phyloP scores from a whole-genome alignment of 2,888 invertebrate genomes.

The Hemistola chrysoprasaria region DNA sequence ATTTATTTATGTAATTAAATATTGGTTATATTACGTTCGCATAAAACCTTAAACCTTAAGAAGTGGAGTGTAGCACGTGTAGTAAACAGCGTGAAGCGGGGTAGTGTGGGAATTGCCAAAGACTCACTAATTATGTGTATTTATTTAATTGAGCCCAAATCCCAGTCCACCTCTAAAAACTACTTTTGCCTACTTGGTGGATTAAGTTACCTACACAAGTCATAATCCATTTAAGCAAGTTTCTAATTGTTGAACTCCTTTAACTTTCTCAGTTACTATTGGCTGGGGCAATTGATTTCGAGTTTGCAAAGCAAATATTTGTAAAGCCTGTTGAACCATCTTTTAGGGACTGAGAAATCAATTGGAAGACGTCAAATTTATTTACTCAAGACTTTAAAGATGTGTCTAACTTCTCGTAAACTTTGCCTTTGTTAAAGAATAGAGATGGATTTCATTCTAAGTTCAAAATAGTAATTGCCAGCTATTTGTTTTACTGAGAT shows the following conservation, averaged over 20 bases:
- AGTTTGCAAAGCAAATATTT: slow-evolving; percentile 33
- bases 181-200: slow-evolving; percentile 1
- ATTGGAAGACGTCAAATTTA: slow-evolving; percentile 28
- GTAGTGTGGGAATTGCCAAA: too few relatives aligned
- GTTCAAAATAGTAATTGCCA: slow-evolving; percentile 1
- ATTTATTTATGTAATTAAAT: too few relatives aligned
- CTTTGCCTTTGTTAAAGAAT: slow-evolving; percentile 12
- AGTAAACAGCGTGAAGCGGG: too few relatives aligned
- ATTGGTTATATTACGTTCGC: too few relatives aligned
- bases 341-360: slow-evolving; percentile 31
- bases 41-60: too few relatives aligned
- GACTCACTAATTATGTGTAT: too few relatives aligned
- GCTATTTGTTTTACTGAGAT: slow-evolving; percentile 1
- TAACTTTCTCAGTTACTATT: slow-evolving; percentile 29
- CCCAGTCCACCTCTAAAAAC: neutral
- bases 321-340: slow-evolving; percentile 30
- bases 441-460: slow-evolving; percentile 6
- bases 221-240: slow-evolving; percentile 23
- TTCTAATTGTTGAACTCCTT: slow-evolving; percentile 27
- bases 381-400: slow-evolving; percentile 30
- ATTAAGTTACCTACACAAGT: slow-evolving; percentile 11
- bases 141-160: too few relatives aligned
- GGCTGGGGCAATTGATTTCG: slow-evolving; percentile 29
- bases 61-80: too few relatives aligned
- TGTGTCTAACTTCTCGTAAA: slow-evolving; percentile 25